A percentile compares a stretch with the other conserved stretches of the same genome.
These are phyloP conservation scores for Morphnarchus princeps DNA, from an alignment of 2,113 vertebrate species.

Conservation along the genomic window DNA sequence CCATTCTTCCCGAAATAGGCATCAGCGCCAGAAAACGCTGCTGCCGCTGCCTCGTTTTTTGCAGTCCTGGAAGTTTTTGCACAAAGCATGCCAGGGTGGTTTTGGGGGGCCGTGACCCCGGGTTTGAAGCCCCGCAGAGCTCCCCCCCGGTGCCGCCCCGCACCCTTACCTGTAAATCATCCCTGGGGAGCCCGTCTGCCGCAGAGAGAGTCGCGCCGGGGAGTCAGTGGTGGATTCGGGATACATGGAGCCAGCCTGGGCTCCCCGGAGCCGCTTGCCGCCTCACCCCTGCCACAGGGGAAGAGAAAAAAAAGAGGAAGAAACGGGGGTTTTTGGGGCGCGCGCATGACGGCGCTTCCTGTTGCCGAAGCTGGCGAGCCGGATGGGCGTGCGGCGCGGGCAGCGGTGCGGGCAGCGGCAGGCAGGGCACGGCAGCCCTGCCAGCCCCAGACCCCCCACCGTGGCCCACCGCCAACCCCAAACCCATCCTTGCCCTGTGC, in stretches of 20 bases:
- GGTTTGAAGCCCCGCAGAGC: background rate
- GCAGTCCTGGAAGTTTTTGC: background rate
- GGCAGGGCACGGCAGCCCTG: background rate
- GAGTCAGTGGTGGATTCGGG: slow-evolving; percentile 99
- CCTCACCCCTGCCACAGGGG: slow-evolving; percentile 43
- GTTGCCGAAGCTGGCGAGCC: background rate
- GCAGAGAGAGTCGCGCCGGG: slow-evolving; percentile 92
- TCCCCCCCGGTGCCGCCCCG: accelerated
- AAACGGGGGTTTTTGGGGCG: background rate
- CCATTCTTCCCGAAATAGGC: background rate
- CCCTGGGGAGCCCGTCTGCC: slow-evolving; percentile 95
- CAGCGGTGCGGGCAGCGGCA: accelerated
- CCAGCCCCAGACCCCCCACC: background rate
- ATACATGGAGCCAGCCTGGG: slow-evolving; percentile 90
- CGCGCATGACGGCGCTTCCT: background rate
- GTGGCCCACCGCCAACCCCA: background rate
- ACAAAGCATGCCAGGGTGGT: accelerated
- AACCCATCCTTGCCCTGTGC: background rate
- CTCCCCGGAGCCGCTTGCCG: background rate
- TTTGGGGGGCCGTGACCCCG: background rate
- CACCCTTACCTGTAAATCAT: slow-evolving; percentile 95
- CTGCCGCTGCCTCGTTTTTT: background rate
- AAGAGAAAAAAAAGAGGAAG: slow-evolving; percentile 46
- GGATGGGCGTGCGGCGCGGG: background rate
- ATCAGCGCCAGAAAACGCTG: accelerated